These are phyloP conservation scores for Aldabrachelys gigantea DNA, from an alignment of 2,113 vertebrate species.

Conservation along the genomic window DNA sequence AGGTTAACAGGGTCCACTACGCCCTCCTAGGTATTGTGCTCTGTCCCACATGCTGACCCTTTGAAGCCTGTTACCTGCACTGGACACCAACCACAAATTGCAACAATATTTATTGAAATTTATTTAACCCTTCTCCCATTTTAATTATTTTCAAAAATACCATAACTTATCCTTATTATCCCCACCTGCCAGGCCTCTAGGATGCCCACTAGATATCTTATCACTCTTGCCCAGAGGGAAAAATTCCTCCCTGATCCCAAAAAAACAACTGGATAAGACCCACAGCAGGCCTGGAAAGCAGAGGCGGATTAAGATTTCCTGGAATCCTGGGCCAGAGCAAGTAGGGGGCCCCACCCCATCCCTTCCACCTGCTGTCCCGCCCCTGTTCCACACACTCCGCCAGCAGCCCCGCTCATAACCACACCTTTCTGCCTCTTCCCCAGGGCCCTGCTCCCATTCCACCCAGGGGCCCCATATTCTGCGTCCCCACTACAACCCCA, in stretches of 20 bases:
- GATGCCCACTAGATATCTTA: neutral
- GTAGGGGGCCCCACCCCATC: too few relatives aligned
- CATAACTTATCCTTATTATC: neutral
- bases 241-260: neutral
- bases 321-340: too few relatives aligned
- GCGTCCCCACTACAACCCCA: too few relatives aligned
- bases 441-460: too few relatives aligned
- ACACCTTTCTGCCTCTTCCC: too few relatives aligned
- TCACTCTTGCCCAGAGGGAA: conserved; percentile 2
- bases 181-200: neutral
- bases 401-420: too few relatives aligned
- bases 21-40: neutral
- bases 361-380: too few relatives aligned
- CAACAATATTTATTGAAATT: neutral
- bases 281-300: conserved; percentile 26
- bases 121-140: too few relatives aligned
- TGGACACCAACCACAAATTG: neutral
- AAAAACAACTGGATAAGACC: neutral
- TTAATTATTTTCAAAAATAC: neutral
- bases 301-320: too few relatives aligned
- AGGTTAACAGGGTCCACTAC: neutral
- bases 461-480: too few relatives aligned
- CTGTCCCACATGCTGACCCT: neutral
- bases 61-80: neutral
- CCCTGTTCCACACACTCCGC: too few relatives aligned